A percentile compares a stretch with the other conserved stretches of the same genome.
phyloP scores from a whole-genome alignment of 2,797 vertebrate genomes.

The Helicolenus hilgendorfi region DNA sequence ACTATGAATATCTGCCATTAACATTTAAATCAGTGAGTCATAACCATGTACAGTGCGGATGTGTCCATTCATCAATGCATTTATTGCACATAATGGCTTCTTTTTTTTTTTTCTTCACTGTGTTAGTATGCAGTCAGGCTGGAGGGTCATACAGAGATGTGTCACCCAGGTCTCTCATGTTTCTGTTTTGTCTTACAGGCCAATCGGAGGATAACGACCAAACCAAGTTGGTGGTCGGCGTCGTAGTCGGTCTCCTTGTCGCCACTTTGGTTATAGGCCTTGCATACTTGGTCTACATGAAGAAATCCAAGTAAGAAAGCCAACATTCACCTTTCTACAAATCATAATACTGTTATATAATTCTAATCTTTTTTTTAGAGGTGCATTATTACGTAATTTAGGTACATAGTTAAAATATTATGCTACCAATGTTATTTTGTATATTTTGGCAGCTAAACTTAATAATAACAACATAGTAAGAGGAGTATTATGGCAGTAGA shows the following conservation, averaged over 20 bases:
- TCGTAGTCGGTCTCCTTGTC: constrained; percentile 94
- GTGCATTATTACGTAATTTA: not conserved
- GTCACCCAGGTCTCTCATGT: not conserved
- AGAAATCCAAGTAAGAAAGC: constrained; percentile 95
- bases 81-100: constrained; percentile 26
- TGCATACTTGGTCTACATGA: constrained; percentile 94
- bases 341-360: not conserved
- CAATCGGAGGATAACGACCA: constrained; percentile 86
- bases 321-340: not conserved
- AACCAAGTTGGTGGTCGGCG: constrained; percentile 94
- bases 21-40: constrained; percentile 66
- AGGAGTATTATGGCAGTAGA: not conserved
- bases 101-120: not conserved
- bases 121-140: not conserved
- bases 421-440: not conserved
- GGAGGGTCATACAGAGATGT: not conserved
- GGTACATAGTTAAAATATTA: not conserved
- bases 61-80: constrained; percentile 76
- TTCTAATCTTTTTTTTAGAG: not conserved
- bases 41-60: constrained; percentile 69
- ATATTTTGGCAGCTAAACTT: not conserved
- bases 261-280: constrained; percentile 92
- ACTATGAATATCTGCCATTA: constrained; percentile 38
- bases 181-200: constrained; percentile 69
- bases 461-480: not conserved